phyloP scores from a whole-genome alignment of 2,797 vertebrate genomes.

The Acanthurus tractus region DNA sequence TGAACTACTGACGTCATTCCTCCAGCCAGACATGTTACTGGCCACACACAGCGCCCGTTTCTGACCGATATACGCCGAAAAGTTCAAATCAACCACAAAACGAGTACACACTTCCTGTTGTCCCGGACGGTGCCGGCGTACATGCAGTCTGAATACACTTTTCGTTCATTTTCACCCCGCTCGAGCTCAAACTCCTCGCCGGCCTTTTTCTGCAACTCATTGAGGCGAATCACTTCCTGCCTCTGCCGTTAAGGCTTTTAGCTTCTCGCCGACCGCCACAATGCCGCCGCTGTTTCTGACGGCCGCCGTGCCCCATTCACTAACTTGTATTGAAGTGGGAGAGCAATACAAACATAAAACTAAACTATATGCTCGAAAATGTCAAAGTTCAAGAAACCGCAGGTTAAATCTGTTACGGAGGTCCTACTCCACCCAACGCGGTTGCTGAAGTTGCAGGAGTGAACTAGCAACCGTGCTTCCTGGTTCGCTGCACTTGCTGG shows the following conservation, averaged over 20 bases:
- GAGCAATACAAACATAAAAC: fast-evolving
- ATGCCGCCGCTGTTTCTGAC: neutral
- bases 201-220: constrained; percentile 67
- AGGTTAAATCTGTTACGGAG: constrained; percentile 18
- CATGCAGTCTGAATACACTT: neutral
- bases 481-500: constrained; percentile 75
- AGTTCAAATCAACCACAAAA: constrained; percentile 37
- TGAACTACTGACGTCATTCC: constrained; percentile 77
- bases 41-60: constrained; percentile 62
- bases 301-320: fast-evolving
- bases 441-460: constrained; percentile 55
- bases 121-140: neutral
- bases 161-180: neutral
- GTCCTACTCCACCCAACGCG: constrained; percentile 57
- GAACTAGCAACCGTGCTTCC: constrained; percentile 69
- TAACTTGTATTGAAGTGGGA: fast-evolving
- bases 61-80: constrained; percentile 7
- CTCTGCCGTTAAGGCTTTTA: constrained; percentile 56
- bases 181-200: neutral
- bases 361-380: fast-evolving
- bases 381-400: neutral
- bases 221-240: constrained; percentile 84
- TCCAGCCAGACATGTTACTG: constrained; percentile 57
- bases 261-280: constrained; percentile 47
- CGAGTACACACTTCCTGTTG: neutral